These are phyloP conservation scores for Cheumatopsyche charites DNA, from an alignment of 1,140 invertebrate genomes.

Conservation along the genomic window DNA sequence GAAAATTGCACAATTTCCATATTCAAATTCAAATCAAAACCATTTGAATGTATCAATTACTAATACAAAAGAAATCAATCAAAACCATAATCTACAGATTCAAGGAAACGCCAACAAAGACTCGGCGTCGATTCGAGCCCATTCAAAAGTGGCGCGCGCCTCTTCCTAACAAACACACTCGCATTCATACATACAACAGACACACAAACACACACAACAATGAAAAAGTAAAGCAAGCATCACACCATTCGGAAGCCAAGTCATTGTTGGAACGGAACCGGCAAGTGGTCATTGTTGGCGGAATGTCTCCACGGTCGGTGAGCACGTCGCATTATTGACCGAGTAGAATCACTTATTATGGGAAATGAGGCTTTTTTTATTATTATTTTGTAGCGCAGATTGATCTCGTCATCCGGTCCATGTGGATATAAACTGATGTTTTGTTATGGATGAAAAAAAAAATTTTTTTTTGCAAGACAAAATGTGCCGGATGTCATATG, in stretches of 20 bases:
- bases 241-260: conserved; percentile 25
- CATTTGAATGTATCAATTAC: neutral
- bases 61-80: neutral
- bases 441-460: no score
- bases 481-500: conserved; percentile 43
- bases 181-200: no score
- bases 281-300: conserved; percentile 38
- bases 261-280: conserved; percentile 42
- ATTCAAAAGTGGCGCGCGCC: no score
- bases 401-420: conserved; percentile 47
- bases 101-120: neutral
- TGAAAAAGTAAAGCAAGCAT: conserved; percentile 12
- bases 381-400: conserved; percentile 37
- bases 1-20: no score
- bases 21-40: neutral
- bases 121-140: neutral
- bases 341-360: conserved; percentile 45
- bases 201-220: neutral
- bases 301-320: conserved; percentile 45
- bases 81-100: neutral
- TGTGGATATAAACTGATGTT: no score
- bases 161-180: no score
- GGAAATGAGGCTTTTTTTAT: conserved; percentile 45
- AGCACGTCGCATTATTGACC: conserved; percentile 39
- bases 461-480: conserved; percentile 48